Base-by-base conservation (phyloP, 2,113 vertebrate genomes). In the Globicephala melas region DNA sequence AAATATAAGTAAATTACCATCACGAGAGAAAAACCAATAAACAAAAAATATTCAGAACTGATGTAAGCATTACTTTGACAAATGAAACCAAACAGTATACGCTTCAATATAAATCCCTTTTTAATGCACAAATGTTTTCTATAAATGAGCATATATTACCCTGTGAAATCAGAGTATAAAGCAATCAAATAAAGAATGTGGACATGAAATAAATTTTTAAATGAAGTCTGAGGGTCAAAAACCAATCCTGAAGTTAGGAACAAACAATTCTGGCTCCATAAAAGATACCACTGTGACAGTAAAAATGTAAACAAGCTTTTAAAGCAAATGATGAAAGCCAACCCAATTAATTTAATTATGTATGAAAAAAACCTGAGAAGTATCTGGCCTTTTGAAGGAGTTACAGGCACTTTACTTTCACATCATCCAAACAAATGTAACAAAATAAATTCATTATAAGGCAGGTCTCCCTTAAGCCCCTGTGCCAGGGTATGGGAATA, bases 101-200 rank as follows among this genome's bases (percentile, higher is more conserved):
- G 18, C 44, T 97, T 70, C n/a, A 15, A 26, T 71, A 87, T 58
- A 83, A 80, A 50, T 47, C 33, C 50, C 14, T 62, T 92, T 44
- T 58, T 44, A 82, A 14, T 71, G 26, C 36, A 85, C 31, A 88
- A 28, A 82, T 65, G 53, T 80, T 87, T 26, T 92, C 28, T 50
- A 70, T 18, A 94, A 90, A 80, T 67, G 25, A 94, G 36, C 13
- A 41, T 12, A 80, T 15, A 17, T 77, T 83, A 77, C 41, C 60
- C 82, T 91, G 36, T 88, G 28, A 92, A 96, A 95, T 62, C 36
- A 65, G 60, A 92, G 76, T 47, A 84, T 23, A 76, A 94, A 95
- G 60, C 20, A 91, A 89, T 73, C 63, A 90, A n/a, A 13, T 79
- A 47, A 80, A 91, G 20, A 95, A 79, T 17, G 13, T 38, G 26